Evolutionary conservation across 2,797 vertebrate genomes (phyloP), one percentile per base, ranked within the genome.

Genomic region (Sebastes cheni): DNA sequence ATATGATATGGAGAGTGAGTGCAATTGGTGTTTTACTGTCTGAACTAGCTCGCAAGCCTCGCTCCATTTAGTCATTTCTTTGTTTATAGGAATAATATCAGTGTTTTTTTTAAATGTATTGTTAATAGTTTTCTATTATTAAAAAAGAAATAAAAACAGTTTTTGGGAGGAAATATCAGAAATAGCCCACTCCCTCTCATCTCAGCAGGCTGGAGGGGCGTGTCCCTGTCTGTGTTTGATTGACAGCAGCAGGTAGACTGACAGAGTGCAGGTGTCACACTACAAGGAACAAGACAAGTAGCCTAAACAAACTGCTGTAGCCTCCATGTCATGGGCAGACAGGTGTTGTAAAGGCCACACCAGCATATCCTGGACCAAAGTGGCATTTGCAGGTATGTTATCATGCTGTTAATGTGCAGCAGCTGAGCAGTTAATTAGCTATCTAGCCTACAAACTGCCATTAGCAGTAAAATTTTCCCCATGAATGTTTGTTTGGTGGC

Each of bases 401-500:
- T 23, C n/a, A 23, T 55, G 52, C 5, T 23, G 1, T 55, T 54
- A n/a, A 54, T 55, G n/a, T 52, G 50, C 50, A 52, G 50, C 52
- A 55, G n/a, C 50, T 52, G 20, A 52, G 50, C 50, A 52, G 50
- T 0, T 23, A 55, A 12, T 55, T 55, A 55, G n/a, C 52, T 54
- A 54, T 11, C 52, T 22, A 54, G 52, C n/a, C 52, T 22, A 1
- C n/a, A 55, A 52, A 52, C 50, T 52, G 20, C 20, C 0, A 0
- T 54, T 55, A 22, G 52, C n/a, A 23, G 0, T 23, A 5, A 1
- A 0, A 0, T 18, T 46, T 46, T 18, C 42, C 42, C 1, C 1
- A 16, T 46, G 42, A n/a, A 52, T 52, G 50, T n/a, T n/a, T 20
- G 50, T 52, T 52, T 60, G 8, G 27, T 30, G 16, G 16, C 27